These are phyloP conservation scores for Stomorhina lunata DNA, from an alignment of 2,888 invertebrate genomes.

Conservation along the genomic window DNA sequence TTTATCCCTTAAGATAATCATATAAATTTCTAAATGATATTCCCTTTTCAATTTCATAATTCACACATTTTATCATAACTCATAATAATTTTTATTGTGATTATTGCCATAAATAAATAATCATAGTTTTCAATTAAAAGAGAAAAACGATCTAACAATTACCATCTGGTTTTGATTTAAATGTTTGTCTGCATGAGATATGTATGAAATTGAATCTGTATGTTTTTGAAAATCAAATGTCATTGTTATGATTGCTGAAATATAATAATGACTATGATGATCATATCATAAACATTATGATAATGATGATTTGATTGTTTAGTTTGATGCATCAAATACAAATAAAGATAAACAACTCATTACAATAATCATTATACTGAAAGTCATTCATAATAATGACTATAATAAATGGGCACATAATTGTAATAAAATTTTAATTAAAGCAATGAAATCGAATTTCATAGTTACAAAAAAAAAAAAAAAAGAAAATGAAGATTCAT, in stretches of 20 bases:
- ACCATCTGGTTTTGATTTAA: slow-evolving; percentile 52
- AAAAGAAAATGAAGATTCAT: neutral
- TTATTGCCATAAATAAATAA: too few species aligned
- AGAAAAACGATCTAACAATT: too few species aligned
- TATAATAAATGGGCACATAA: too few species aligned
- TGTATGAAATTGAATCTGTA: neutral
- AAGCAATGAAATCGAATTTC: slow-evolving; percentile 54
- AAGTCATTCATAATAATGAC: neutral
- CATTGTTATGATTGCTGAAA: slow-evolving; percentile 49
- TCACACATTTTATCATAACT: too few species aligned
- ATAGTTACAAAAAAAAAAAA: neutral
- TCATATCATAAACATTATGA: too few species aligned
- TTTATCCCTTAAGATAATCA: too few species aligned
- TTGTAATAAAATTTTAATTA: slow-evolving; percentile 65
- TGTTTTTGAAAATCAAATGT: slow-evolving; percentile 40
- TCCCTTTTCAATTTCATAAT: too few species aligned
- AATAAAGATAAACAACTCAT: too few species aligned
- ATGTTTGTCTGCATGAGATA: slow-evolving; percentile 1
- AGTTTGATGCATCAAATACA: too few species aligned
- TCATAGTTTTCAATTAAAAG: too few species aligned
- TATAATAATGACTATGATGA: slow-evolving; percentile 9
- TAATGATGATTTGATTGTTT: slow-evolving; percentile 35
- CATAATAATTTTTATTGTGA: too few species aligned
- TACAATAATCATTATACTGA: neutral
- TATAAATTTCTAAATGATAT: too few species aligned